phyloP scores from a whole-genome alignment of 2,888 invertebrate species.

The Deroplatys truncata region DNA sequence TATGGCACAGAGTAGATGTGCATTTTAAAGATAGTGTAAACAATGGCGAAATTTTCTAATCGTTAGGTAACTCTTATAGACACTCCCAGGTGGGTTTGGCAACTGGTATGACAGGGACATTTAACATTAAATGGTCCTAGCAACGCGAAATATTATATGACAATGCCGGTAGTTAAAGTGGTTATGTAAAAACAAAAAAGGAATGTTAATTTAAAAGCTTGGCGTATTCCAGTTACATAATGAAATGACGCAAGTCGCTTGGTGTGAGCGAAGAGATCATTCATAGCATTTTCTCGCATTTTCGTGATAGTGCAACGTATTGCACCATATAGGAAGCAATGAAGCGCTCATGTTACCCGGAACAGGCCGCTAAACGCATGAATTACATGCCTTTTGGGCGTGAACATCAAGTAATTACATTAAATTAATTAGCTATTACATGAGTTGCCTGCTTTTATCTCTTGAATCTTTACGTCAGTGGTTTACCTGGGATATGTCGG shows the following conservation, averaged over 20 bases:
- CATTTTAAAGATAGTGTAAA: too few relatives aligned
- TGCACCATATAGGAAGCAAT: not conserved
- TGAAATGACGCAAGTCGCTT: not conserved
- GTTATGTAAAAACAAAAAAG: not conserved
- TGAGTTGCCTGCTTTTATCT: not conserved
- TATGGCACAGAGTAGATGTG: too few relatives aligned
- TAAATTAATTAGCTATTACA: not conserved
- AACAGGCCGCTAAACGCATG: not conserved
- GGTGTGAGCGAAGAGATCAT: not conserved
- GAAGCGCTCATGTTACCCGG: not conserved
- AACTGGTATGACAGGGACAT: too few relatives aligned
- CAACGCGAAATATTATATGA: not conserved
- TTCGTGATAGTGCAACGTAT: not conserved
- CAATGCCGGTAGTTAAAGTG: not conserved
- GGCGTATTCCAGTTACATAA: not conserved
- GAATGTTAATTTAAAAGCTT: not conserved
- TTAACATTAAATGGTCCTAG: too few relatives aligned
- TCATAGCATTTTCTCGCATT: not conserved
- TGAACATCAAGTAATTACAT: not conserved
- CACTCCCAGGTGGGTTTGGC: too few relatives aligned
- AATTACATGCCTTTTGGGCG: not conserved
- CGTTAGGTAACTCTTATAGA: too few relatives aligned
- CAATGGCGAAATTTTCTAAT: too few relatives aligned
- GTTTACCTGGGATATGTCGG: too few relatives aligned
- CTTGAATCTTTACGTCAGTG: too few relatives aligned